phyloP scores from a whole-genome alignment of 2,797 vertebrate species.

The Tachyglossus aculeatus region DNA sequence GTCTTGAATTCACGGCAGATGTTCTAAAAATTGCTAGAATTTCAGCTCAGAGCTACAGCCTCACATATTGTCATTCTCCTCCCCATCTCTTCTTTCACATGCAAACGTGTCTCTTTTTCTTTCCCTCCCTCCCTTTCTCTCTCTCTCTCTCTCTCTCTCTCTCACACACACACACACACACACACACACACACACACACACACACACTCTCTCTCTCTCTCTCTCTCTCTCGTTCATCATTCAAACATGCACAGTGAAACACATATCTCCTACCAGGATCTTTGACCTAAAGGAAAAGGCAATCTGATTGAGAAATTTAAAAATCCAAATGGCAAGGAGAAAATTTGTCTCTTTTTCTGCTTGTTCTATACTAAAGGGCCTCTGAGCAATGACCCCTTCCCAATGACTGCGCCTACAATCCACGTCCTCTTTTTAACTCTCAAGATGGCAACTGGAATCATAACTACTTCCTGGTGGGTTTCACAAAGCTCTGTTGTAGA shows the following conservation, averaged over 20 bases:
- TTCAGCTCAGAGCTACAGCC: slow-evolving; percentile 40
- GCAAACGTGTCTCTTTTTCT: slow-evolving; percentile 13
- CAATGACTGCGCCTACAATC: no score
- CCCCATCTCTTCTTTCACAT: slow-evolving; percentile 38
- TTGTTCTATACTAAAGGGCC: not conserved
- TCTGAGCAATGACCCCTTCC: no score
- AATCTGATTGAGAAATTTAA: not conserved
- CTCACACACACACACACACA: slow-evolving; percentile 30
- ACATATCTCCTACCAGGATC: no score
- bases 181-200: slow-evolving; percentile 11
- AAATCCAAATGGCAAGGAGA: slow-evolving; percentile 7
- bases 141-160: slow-evolving; percentile 30
- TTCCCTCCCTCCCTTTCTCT: slow-evolving; percentile 30
- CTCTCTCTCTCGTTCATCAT: slow-evolving; percentile 12
- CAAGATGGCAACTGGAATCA: no score
- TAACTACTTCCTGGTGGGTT: no score
- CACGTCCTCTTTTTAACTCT: no score
- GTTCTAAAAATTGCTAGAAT: slow-evolving; percentile 42
- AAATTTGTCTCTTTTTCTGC: slow-evolving; percentile 1
- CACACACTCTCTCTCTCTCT: no score
- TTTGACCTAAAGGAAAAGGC: not conserved
- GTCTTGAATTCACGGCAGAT: slow-evolving; percentile 27
- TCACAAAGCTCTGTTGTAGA: no score
- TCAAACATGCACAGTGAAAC: no score
- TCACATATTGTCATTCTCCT: slow-evolving; percentile 15